These are phyloP conservation scores for Caloenas nicobarica DNA, from an alignment of 2,113 vertebrate genomes.

Conservation along the genomic window DNA sequence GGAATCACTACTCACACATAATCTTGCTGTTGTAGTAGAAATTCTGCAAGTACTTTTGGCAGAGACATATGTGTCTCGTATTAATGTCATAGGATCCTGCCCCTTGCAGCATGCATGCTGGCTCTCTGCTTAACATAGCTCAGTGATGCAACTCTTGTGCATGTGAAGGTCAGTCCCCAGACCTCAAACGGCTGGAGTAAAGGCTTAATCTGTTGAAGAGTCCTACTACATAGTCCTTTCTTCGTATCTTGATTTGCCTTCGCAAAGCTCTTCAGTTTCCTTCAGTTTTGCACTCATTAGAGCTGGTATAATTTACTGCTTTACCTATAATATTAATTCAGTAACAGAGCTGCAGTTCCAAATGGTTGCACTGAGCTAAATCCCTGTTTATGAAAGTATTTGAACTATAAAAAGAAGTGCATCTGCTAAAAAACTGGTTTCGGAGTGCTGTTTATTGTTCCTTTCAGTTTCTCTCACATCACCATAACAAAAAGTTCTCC, in stretches of 20 bases:
- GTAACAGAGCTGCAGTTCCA: background rate
- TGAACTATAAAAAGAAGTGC: background rate
- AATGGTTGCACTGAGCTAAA: background rate
- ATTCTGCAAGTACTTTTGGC: background rate
- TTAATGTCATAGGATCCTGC: background rate
- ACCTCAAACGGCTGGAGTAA: background rate
- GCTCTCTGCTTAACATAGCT: background rate
- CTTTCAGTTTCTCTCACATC: background rate
- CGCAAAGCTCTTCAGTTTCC: constrained; percentile 12
- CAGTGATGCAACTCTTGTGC: background rate
- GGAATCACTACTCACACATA: background rate
- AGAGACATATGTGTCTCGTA: background rate
- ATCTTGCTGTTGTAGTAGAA: background rate
- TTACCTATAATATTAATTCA: background rate
- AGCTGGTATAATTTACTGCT: background rate
- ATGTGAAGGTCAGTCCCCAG: background rate
- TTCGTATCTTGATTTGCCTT: background rate
- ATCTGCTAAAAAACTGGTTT: background rate
- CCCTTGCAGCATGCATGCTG: background rate
- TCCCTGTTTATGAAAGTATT: background rate
- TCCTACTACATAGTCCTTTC: background rate
- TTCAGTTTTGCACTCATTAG: background rate
- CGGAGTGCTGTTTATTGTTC: background rate
- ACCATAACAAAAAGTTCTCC: background rate
- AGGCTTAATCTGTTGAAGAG: background rate